phyloP scores from a whole-genome alignment of 2,888 invertebrate genomes.

The Cartodere bifasciata region DNA sequence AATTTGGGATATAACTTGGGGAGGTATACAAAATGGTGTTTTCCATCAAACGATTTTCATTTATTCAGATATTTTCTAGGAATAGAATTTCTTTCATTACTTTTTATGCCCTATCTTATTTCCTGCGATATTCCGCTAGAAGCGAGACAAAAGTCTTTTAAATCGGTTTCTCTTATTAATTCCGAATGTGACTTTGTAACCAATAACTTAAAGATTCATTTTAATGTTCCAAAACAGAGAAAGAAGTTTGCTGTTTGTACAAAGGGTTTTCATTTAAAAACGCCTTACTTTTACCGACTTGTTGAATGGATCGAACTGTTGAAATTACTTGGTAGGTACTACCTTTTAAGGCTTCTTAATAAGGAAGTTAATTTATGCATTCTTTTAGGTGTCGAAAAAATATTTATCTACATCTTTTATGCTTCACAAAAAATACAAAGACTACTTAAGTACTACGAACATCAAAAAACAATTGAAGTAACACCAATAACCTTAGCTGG shows the following conservation, averaged over 20 bases:
- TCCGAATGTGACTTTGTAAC: slow-evolving; percentile 74
- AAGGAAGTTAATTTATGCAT: no score
- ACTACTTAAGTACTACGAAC: slow-evolving; percentile 50
- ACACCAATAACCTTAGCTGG: slow-evolving; percentile 77
- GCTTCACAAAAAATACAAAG: slow-evolving; percentile 85
- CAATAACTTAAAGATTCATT: slow-evolving; percentile 72
- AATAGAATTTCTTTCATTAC: no score
- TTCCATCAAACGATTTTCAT: no score
- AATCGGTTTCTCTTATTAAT: slow-evolving; percentile 77
- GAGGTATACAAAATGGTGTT: background rate
- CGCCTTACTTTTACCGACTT: slow-evolving; percentile 77
- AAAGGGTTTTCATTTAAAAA: slow-evolving; percentile 83
- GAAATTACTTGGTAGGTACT: slow-evolving; percentile 55
- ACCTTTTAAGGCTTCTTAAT: no score
- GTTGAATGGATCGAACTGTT: slow-evolving; percentile 92
- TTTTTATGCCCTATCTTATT: slow-evolving; percentile 77
- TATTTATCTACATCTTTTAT: slow-evolving; percentile 81
- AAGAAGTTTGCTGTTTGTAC: slow-evolving; percentile 86
- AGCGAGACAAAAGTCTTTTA: slow-evolving; percentile 59
- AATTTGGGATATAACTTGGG: background rate
- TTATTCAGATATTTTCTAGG: no score
- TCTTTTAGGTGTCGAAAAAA: slow-evolving; percentile 86
- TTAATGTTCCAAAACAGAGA: slow-evolving; percentile 57
- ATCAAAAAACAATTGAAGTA: slow-evolving; percentile 43
- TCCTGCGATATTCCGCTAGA: slow-evolving; percentile 76